A percentile compares a stretch with the other conserved stretches of the same genome.
Evolutionary conservation across 2,888 invertebrate genomes (phyloP).

Genomic region (Flabesymbios commensalis): DNA sequence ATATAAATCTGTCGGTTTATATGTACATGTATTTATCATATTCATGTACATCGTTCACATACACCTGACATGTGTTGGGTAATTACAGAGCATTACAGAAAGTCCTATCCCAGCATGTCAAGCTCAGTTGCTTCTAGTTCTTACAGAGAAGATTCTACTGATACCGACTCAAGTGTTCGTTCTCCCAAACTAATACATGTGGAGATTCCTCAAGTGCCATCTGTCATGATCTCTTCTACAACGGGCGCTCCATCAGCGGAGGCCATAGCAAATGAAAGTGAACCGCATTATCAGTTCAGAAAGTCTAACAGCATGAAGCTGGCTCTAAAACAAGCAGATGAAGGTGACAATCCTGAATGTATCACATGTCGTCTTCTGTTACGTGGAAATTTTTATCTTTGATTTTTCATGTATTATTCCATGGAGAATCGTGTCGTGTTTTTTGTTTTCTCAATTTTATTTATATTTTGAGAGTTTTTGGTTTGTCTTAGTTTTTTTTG

Average conservation of each 20-base stretch:
- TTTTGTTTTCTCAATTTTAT: no score
- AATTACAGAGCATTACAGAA: conserved; percentile 21
- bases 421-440: no score
- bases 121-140: conserved; percentile 10
- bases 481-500: no score
- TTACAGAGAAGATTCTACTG: conserved; percentile 26
- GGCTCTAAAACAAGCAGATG: conserved; percentile 47
- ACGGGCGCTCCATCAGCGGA: not conserved
- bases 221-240: not conserved
- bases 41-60: no score
- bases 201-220: not conserved
- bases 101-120: conserved; percentile 29
- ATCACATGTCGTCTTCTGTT: not conserved
- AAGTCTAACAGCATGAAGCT: conserved; percentile 59
- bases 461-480: no score
- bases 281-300: conserved; percentile 46
- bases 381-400: no score
- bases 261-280: not conserved
- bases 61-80: no score
- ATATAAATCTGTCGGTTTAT: no score
- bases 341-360: conserved; percentile 40
- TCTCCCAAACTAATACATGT: conserved; percentile 16
- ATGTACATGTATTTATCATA: no score
- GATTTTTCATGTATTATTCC: no score
- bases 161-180: conserved; percentile 23